phyloP scores from a whole-genome alignment of 2,797 vertebrate species.

The Crypturellus tataupa region DNA sequence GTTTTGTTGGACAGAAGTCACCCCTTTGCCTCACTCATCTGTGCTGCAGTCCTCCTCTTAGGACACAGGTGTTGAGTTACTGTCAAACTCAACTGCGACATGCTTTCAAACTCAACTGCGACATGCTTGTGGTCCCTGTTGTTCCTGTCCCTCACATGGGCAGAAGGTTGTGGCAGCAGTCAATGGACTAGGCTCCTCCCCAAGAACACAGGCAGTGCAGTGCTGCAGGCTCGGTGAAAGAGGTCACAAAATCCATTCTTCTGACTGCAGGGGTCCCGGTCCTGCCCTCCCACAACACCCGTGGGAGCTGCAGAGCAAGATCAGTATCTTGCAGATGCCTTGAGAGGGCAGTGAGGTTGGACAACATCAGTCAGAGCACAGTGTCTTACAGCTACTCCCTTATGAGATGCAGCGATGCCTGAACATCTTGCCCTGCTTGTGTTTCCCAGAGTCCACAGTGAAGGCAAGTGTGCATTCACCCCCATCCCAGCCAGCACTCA shows the following conservation, averaged over 20 bases:
- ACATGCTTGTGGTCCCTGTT: not conserved
- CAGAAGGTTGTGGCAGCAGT: too few relatives aligned
- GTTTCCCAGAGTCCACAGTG: rapidly evolving
- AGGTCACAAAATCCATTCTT: too few relatives aligned
- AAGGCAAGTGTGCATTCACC: not conserved
- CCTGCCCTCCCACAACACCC: too few relatives aligned
- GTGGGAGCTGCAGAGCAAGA: too few relatives aligned
- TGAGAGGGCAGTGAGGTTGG: not conserved
- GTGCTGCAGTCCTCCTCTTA: not conserved
- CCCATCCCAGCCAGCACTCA: conserved; percentile 57
- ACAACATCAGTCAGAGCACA: not conserved
- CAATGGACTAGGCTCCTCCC: too few relatives aligned
- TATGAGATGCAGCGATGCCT: rapidly evolving
- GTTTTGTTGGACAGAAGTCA: not conserved
- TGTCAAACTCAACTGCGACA: rapidly evolving
- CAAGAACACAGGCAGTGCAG: too few relatives aligned
- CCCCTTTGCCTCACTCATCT: not conserved
- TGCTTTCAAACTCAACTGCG: rapidly evolving
- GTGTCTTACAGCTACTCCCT: not conserved
- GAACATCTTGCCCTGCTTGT: rapidly evolving
- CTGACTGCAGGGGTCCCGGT: too few relatives aligned
- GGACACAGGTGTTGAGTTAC: not conserved
- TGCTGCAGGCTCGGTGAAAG: too few relatives aligned
- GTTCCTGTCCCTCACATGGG: not conserved
- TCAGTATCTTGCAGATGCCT: not conserved